A percentile compares a stretch with the other conserved stretches of the same genome.
Evolutionary conservation across 2,888 invertebrate genomes (phyloP).

Genomic region (Drepanosiphum platanoidis): DNA sequence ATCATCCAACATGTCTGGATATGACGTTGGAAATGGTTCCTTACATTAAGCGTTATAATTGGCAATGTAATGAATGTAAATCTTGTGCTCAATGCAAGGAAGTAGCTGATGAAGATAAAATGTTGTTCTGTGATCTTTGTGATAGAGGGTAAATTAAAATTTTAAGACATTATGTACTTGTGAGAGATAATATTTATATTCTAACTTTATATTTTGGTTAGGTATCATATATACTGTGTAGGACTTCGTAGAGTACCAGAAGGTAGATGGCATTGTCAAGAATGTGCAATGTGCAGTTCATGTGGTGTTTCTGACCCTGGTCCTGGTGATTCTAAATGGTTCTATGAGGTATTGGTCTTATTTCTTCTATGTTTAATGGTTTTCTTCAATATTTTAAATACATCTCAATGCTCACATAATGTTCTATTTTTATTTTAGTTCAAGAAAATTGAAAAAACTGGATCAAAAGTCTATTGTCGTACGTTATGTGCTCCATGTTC

Average conservation of each 20-base stretch:
- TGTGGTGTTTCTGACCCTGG: constrained; percentile 70
- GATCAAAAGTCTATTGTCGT: constrained; percentile 68
- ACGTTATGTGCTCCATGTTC: constrained; percentile 77
- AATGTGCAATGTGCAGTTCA: constrained; percentile 76
- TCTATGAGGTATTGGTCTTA: constrained; percentile 68
- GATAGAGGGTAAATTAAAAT: constrained; percentile 77
- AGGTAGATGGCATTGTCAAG: constrained; percentile 90
- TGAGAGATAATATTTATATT: too few species aligned
- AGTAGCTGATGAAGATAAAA: constrained; percentile 86
- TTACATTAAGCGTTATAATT: constrained; percentile 85
- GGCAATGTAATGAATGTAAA: constrained; percentile 96
- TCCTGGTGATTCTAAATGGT: constrained; percentile 69
- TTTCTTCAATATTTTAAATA: not conserved
- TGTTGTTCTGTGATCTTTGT: constrained; percentile 94
- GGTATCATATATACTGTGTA: constrained; percentile 90
- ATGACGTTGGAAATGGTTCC: constrained; percentile 84
- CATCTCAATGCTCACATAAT: not conserved
- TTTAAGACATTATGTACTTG: not conserved
- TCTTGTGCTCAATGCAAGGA: constrained; percentile 85
- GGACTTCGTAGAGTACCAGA: constrained; percentile 82
- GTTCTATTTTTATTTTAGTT: constrained; percentile 66
- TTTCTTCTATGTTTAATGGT: not conserved
- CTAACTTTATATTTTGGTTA: constrained; percentile 65
- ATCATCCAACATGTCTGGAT: constrained; percentile 87
- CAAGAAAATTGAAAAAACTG: constrained; percentile 69